Conservation (phyloP, 2,797 vertebrate species). For the Taeniopygia guttata region DNA sequence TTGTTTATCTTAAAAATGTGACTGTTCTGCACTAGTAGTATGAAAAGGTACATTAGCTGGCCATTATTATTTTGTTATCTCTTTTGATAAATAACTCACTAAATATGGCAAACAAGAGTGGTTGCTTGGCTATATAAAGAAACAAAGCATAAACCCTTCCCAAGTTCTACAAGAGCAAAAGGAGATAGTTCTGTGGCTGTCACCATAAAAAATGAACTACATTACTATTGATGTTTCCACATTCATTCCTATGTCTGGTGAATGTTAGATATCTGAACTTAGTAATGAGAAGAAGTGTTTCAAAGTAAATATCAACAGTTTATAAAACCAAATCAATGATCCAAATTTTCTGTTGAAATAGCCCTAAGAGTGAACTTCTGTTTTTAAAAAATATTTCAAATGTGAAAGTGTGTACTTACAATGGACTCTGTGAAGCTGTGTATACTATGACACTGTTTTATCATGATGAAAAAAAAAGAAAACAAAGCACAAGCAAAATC, state of each 20-base stretch:
- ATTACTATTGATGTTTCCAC: background rate
- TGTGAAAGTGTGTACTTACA: background rate
- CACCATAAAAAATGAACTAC: background rate
- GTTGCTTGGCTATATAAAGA: background rate
- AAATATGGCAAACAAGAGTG: background rate
- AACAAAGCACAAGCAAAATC: background rate
- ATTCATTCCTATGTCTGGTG: background rate
- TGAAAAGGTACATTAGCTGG: conserved; percentile 18
- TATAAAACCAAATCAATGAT: conserved; percentile 7
- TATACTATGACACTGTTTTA: background rate
- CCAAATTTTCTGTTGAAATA: background rate
- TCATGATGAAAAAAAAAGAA: background rate
- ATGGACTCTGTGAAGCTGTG: background rate
- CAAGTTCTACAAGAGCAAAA: conserved; percentile 7
- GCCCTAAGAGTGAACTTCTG: background rate
- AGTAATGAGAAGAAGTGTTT: background rate
- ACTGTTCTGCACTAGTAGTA: background rate
- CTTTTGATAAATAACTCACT: conserved; percentile 1
- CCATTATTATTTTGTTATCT: conserved; percentile 13
- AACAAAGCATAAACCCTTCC: background rate
- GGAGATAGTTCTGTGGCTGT: background rate
- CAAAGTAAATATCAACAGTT: background rate
- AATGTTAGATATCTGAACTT: background rate
- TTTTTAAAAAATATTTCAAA: background rate
- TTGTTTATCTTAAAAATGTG: conserved; percentile 36